phyloP scores from a whole-genome alignment of 2,888 invertebrate species.

The Drosophila incognita region DNA sequence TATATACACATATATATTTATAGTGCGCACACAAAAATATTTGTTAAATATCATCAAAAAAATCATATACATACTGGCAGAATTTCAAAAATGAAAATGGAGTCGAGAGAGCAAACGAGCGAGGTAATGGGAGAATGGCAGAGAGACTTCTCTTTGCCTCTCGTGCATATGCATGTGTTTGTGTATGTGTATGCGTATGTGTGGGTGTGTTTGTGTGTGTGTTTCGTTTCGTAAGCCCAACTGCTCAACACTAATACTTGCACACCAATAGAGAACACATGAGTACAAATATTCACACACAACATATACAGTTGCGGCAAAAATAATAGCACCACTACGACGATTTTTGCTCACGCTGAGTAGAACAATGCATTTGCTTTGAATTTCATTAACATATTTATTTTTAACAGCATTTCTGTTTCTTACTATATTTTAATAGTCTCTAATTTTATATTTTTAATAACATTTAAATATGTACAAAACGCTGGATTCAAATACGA shows the following conservation, averaged over 20 bases:
- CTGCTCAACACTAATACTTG: background rate
- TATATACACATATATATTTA: constrained; percentile 47
- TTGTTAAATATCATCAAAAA: constrained; percentile 1
- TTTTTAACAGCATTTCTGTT: too few relatives aligned
- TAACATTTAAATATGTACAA: too few relatives aligned
- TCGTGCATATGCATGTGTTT: background rate
- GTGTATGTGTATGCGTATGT: background rate
- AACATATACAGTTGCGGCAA: background rate
- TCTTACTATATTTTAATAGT: too few relatives aligned
- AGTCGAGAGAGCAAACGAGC: background rate
- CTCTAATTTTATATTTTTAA: too few relatives aligned
- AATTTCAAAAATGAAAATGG: constrained; percentile 19
- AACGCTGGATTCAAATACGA: too few relatives aligned
- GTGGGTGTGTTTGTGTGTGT: too few relatives aligned
- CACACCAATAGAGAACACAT: background rate
- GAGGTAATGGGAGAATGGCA: background rate
- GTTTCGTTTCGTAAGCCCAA: background rate
- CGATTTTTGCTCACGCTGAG: background rate
- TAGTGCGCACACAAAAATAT: constrained; percentile 27
- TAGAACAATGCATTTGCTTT: too few relatives aligned
- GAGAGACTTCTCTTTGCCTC: background rate
- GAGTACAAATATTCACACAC: background rate
- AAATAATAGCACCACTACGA: background rate
- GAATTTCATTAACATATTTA: too few relatives aligned
- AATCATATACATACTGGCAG: constrained; percentile 12